Evolutionary conservation across 2,797 vertebrate species (phyloP), one percentile per base, ranked within the genome.

Genomic region (Pseudopleuronectes americanus): DNA sequence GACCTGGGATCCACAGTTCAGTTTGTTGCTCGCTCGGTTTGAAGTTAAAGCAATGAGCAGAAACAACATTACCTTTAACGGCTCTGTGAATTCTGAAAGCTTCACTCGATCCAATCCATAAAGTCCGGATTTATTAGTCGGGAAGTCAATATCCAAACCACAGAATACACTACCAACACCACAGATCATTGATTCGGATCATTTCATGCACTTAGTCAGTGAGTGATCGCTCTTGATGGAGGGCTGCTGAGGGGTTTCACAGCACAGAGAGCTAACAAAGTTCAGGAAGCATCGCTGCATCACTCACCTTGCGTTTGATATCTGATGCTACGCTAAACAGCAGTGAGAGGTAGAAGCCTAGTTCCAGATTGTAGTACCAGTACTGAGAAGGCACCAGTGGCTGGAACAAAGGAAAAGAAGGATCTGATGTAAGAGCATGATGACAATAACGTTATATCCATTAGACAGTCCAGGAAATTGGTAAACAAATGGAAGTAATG

Each of bases 311-410:
- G 43, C 97, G 93, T 82, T 98, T 99, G 85, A 99, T 92, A 1
- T 99, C 97, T 0, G 96, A 96, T 7, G 97, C 97, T 10, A 99
- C 93, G 31, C 97, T 97, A 89, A 98, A 96, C 83, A 99, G 74
- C 70, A 99, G 94, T 0, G 97, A 97, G 85, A 96, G 65, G 80
- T 99, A 99, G 92, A 99, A 99, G 52, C 97, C 97, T 49, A 99
- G 93, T 73, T 98, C 97, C 0, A 97, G 95, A 92, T 96, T 95
- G 92, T 99, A 99, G 92, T 95, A 95, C 94, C 94, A 95, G 89
- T 95, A 95, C 92, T 99, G 97, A 38, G 96, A 99, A 2, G 95
- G 92, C 69, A 97, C 52, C 65, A 96, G 91, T 10, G 94, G 93
- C 97, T 98, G 93, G 28, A 2, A 55, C 58, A 65, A 3, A 33